A percentile compares a stretch with the other conserved stretches of the same genome.
These are phyloP conservation scores for Pyrgus malvae DNA, from an alignment of 2,888 invertebrate species.

Conservation along the genomic window DNA sequence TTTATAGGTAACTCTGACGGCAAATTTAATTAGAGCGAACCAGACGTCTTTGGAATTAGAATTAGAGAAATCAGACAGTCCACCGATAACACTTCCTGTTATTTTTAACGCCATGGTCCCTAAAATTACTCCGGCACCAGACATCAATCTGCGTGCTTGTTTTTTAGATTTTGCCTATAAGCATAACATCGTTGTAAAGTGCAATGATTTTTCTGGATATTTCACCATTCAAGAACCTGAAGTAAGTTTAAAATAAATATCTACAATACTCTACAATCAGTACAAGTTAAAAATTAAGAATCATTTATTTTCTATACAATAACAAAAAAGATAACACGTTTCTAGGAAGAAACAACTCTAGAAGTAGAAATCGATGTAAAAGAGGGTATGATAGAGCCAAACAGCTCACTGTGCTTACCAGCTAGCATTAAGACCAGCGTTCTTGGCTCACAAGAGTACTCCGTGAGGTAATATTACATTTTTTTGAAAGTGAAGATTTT, in stretches of 20 bases:
- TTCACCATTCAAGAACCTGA: constrained; percentile 59
- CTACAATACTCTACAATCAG: too few relatives aligned
- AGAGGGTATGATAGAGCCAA: constrained; percentile 70
- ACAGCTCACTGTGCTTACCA: constrained; percentile 62
- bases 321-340: too few relatives aligned
- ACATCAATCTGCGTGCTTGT: constrained; percentile 79
- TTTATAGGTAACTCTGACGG: constrained; percentile 76
- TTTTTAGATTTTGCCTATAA: constrained; percentile 81
- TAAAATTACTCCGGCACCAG: constrained; percentile 66
- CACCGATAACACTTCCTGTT: constrained; percentile 77
- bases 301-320: too few relatives aligned
- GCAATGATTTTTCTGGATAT: constrained; percentile 74
- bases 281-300: too few relatives aligned
- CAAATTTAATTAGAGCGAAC: constrained; percentile 74
- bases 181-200: constrained; percentile 68
- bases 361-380: constrained; percentile 53
- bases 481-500: not conserved
- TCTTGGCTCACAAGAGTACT: constrained; percentile 69
- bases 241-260: constrained; percentile 40
- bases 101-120: constrained; percentile 77
- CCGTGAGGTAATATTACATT: constrained; percentile 53
- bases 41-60: constrained; percentile 74
- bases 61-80: constrained; percentile 81
- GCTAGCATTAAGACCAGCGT: constrained; percentile 66
- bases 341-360: constrained; percentile 48